Percentiles rank a stretch among this genome's conserved stretches.
Evolutionary conservation across 2,113 vertebrate species (phyloP).

Genomic region (Oreochromis aureus): DNA sequence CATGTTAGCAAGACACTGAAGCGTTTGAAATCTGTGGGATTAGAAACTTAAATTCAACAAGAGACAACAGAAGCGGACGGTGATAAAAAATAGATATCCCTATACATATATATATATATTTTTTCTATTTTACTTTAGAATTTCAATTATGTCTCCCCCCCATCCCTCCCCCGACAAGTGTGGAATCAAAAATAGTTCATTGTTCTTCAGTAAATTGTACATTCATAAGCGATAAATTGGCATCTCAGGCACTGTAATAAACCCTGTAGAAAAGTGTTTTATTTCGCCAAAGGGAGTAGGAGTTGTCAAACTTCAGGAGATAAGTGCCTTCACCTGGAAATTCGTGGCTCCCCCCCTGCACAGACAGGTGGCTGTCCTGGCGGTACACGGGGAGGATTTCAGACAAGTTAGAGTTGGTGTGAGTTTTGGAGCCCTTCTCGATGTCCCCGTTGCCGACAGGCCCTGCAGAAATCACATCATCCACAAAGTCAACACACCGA

Average conservation of each 20-base stretch:
- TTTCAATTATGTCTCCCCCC: not conserved
- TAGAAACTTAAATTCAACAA: not conserved
- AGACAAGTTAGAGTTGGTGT: conserved; percentile 78
- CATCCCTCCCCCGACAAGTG: not conserved
- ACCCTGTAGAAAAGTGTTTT: conserved; percentile 97
- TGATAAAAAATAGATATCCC: conserved; percentile 63
- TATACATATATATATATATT: not conserved
- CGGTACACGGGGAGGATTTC: conserved; percentile 92
- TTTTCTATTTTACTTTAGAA: conserved; percentile 31
- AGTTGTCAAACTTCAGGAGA: conserved; percentile 97
- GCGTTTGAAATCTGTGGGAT: not conserved
- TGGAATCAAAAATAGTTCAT: conserved; percentile 67
- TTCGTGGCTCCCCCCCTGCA: conserved; percentile 89
- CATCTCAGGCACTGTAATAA: conserved; percentile 83
- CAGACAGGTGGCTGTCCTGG: conserved; percentile 88
- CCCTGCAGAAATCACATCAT: conserved; percentile 62
- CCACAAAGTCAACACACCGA: not conserved
- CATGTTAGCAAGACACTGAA: conserved; percentile 18
- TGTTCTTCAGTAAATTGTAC: conserved; percentile 41
- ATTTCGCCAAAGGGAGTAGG: conserved; percentile 94
- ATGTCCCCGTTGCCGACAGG: conserved; percentile 84
- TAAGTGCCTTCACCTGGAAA: conserved; percentile 97
- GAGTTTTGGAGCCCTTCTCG: conserved; percentile 85
- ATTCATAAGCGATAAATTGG: conserved; percentile 34
- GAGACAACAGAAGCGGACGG: conserved; percentile 26